These are phyloP conservation scores for Orientallactaga sibirica DNA, from an alignment of 2,797 vertebrate genomes.

Conservation along the genomic window DNA sequence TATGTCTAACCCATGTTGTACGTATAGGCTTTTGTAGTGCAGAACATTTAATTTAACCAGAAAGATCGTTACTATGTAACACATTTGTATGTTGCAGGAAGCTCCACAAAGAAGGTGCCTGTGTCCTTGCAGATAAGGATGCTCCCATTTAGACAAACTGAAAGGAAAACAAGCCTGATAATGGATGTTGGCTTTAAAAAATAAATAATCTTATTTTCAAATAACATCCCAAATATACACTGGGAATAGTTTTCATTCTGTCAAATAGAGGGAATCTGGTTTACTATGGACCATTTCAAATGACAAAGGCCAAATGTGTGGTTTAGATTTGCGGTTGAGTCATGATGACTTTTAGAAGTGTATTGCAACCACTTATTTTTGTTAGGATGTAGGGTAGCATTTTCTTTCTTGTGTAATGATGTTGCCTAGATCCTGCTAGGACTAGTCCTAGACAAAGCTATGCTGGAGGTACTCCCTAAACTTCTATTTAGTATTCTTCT, in stretches of 20 bases:
- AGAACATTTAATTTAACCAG: constrained; percentile 64
- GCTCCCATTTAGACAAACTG: constrained; percentile 78
- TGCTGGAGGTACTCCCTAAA: neutral
- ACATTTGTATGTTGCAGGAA: constrained; percentile 70
- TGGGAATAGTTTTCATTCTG: constrained; percentile 76
- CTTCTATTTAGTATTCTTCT: neutral
- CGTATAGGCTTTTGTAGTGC: constrained; percentile 44
- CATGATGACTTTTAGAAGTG: neutral
- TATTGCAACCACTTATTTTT: neutral
- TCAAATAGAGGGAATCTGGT: constrained; percentile 63
- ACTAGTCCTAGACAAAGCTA: neutral
- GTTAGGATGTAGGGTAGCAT: constrained; percentile 3
- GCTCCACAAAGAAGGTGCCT: constrained; percentile 73
- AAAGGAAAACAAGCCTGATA: constrained; percentile 76
- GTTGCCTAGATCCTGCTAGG: neutral
- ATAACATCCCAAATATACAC: constrained; percentile 53
- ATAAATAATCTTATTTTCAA: constrained; percentile 82
- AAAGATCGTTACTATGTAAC: constrained; percentile 67
- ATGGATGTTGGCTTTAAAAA: constrained; percentile 73
- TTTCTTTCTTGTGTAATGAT: constrained; percentile 42
- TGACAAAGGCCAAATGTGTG: constrained; percentile 38
- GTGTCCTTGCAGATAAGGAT: constrained; percentile 83
- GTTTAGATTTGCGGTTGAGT: constrained; percentile 13
- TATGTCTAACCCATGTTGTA: constrained; percentile 25
- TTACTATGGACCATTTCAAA: constrained; percentile 67